phyloP scores from a whole-genome alignment of 2,888 invertebrate genomes.

The Carcina quercana region DNA sequence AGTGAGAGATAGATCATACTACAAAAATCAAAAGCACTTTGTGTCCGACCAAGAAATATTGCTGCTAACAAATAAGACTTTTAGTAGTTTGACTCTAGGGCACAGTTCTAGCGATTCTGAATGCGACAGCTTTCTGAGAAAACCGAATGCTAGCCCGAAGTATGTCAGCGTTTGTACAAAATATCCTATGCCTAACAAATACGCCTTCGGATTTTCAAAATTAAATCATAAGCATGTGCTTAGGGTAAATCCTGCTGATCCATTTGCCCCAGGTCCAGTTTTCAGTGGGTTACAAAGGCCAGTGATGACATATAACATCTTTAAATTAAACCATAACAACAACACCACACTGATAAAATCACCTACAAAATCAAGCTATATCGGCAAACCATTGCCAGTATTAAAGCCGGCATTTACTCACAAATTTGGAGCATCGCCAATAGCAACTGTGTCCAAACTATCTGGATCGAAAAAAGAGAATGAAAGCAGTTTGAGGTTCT shows the following conservation, averaged over 20 bases:
- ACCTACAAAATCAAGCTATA: conserved; percentile 41
- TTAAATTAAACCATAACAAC: conserved; percentile 62
- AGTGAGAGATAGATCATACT: conserved; percentile 65
- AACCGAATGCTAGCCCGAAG: conserved; percentile 57
- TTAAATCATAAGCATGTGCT: conserved; percentile 48
- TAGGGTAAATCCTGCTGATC: conserved; percentile 53
- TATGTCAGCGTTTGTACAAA: conserved; percentile 62
- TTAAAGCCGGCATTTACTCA: conserved; percentile 61
- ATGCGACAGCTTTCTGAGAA: conserved; percentile 57
- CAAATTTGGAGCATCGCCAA: conserved; percentile 63
- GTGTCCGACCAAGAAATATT: conserved; percentile 76
- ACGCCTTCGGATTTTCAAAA: conserved; percentile 55
- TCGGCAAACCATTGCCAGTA: conserved; percentile 48
- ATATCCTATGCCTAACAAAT: conserved; percentile 55
- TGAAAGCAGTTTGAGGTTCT: conserved; percentile 36
- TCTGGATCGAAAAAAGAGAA: conserved; percentile 42
- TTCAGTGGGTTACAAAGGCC: conserved; percentile 65
- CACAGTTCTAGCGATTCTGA: conserved; percentile 73
- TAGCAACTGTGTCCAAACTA: conserved; percentile 39
- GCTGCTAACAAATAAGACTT: conserved; percentile 69
- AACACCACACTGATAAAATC: conserved; percentile 60
- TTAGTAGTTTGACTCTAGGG: conserved; percentile 71
- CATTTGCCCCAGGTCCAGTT: conserved; percentile 68
- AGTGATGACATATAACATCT: conserved; percentile 58
- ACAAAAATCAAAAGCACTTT: conserved; percentile 71